A percentile compares a stretch with the other conserved stretches of the same genome.
phyloP scores from a whole-genome alignment of 2,888 invertebrate genomes.

The Sycophila texana region DNA sequence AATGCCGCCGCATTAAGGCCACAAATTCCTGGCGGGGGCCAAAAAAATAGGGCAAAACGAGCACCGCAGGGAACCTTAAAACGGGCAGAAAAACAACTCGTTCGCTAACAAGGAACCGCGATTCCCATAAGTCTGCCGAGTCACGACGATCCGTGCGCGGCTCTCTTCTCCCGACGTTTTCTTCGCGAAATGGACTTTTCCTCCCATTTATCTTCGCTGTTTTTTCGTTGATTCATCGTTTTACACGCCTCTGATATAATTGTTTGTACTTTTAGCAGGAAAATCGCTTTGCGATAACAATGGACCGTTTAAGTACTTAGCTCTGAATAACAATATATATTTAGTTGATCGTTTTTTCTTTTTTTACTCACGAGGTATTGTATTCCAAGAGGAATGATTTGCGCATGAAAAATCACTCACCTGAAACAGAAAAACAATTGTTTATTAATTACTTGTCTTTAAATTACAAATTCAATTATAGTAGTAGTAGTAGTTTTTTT shows the following conservation, averaged over 20 bases:
- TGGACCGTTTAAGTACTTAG: neutral
- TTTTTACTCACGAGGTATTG: neutral
- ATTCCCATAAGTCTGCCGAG: constrained; percentile 14
- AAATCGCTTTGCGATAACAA: neutral
- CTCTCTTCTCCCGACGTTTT: neutral
- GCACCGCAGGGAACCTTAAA: neutral
- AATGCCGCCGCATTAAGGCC: constrained; percentile 44
- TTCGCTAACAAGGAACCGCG: constrained; percentile 36
- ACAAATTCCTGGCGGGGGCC: constrained; percentile 10
- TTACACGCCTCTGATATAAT: neutral
- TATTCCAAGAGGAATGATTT: neutral
- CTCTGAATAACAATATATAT: neutral
- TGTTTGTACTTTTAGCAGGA: neutral
- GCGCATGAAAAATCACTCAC: constrained; percentile 19
- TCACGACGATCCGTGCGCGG: neutral
- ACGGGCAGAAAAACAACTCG: constrained; percentile 11
- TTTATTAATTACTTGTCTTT: too few species aligned
- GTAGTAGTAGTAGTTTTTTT: too few species aligned
- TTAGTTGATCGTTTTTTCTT: neutral
- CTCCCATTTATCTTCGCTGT: constrained; percentile 2
- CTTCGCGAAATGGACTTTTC: constrained; percentile 1
- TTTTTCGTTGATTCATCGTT: neutral
- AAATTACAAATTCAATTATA: too few species aligned
- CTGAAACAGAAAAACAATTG: constrained; percentile 34
- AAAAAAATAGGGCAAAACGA: constrained; percentile 25